Conservation (phyloP, 2,888 invertebrate species). For the Dynastes maya region DNA sequence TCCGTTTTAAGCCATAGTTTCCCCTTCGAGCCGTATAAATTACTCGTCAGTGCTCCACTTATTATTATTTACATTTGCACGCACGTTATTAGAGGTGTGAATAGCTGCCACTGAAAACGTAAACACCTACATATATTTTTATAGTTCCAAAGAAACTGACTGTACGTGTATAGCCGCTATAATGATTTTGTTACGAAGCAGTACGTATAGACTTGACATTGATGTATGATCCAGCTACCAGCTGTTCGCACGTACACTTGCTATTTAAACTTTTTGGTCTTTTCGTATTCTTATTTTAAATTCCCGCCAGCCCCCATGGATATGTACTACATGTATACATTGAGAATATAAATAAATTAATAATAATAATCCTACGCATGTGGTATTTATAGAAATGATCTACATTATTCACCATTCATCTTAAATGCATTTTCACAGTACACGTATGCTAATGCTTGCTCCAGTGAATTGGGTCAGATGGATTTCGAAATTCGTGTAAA, state of each 20-base stretch:
- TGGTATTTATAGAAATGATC: slow-evolving; percentile 21
- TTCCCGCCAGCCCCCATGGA: neutral
- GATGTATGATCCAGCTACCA: slow-evolving; percentile 22
- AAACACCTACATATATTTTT: slow-evolving; percentile 13
- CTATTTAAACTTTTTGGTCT: slow-evolving; percentile 27
- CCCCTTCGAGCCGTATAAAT: neutral
- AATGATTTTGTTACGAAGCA: slow-evolving; percentile 12
- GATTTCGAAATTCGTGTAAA: slow-evolving; percentile 8
- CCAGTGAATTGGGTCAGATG: slow-evolving; percentile 6
- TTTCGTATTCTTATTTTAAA: slow-evolving; percentile 24
- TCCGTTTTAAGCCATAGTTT: too few species aligned
- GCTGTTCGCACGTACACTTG: slow-evolving; percentile 25
- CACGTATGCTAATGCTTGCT: neutral
- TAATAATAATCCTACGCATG: neutral
- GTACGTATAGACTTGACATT: slow-evolving; percentile 22
- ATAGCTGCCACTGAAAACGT: neutral
- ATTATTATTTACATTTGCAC: slow-evolving; percentile 21
- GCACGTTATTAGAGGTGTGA: slow-evolving; percentile 11
- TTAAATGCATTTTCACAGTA: neutral
- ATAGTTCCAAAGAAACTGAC: slow-evolving; percentile 2
- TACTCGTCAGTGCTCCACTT: slow-evolving; percentile 12
- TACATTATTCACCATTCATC: slow-evolving; percentile 14
- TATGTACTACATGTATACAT: neutral
- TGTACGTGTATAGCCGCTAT: slow-evolving; percentile 6
- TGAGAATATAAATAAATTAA: neutral